Percentiles rank a stretch among this genome's conserved stretches.
These are phyloP conservation scores for Cordilura impudica DNA, from an alignment of 2,888 invertebrate species.

Conservation along the genomic window DNA sequence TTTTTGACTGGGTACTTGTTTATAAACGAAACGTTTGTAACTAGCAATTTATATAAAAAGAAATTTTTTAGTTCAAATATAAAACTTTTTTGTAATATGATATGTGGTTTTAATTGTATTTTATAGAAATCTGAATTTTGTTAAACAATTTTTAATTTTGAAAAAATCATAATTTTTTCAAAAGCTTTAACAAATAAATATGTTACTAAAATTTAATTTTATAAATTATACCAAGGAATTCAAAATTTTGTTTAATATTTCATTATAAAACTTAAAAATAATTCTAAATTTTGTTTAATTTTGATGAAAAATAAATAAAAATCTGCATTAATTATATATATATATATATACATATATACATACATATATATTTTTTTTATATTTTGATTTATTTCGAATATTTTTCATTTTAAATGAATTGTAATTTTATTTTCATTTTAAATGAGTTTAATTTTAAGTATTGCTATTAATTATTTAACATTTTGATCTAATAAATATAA, in stretches of 20 bases:
- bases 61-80: no score
- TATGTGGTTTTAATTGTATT: no score
- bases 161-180: no score
- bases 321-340: no score
- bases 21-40: no score
- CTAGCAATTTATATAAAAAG: no score
- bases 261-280: background rate
- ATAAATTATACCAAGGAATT: background rate
- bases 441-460: slow-evolving; percentile 1
- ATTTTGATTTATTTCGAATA: background rate
- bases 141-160: background rate
- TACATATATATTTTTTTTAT: background rate
- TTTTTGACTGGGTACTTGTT: no score
- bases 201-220: no score
- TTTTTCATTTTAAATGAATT: background rate
- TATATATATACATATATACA: background rate
- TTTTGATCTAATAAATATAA: background rate
- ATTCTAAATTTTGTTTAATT: slow-evolving; percentile 15
- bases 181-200: no score
- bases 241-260: background rate
- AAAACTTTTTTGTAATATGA: no score
- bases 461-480: background rate
- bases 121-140: no score
- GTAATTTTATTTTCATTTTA: slow-evolving; percentile 34
- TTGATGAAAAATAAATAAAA: background rate